Evolutionary conservation across 1,140 invertebrate species (phyloP), one percentile per base, ranked within the genome.

Genomic region (Triops cancriformis): DNA sequence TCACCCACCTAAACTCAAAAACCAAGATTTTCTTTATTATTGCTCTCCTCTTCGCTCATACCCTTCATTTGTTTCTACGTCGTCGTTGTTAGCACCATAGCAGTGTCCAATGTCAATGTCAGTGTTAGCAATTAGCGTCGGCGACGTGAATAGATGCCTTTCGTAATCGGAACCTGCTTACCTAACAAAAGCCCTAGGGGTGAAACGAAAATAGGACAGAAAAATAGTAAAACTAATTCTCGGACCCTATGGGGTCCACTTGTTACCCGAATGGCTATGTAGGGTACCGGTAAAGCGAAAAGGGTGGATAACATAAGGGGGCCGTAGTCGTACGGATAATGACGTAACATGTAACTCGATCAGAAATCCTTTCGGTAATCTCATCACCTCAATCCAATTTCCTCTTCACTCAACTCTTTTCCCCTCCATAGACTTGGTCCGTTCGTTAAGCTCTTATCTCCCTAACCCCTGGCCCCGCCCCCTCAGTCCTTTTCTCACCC

Each of bases 331-430:
- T 64, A 18, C 6, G 51, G 51, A 64, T 64, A 64, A 64, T 14
- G n/a, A 64, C 51, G 51, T 64, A n/a, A 37, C 31, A 37, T 23
- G 51, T 64, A 64, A 64, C 51, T 64, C 51, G 51, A 64, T 64
- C 51, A n/a, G 51, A n/a, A 64, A 64, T 23, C 51, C 51, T 64
- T 64, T 64, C 51, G 9, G 10, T 64, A 64, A 64, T 64, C 51
- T 64, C 51, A 64, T 64, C 51, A 64, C 51, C 51, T 64, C 51
- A 64, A 64, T 23, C 51, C 51, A 64, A 64, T 64, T 64, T 64
- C 51, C 51, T 37, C 31, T 7, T 37, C 31, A 37, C 31, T 37
- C 51, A 64, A 64, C 51, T 64, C 51, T 64, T 64, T 64, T 18
- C 51, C 51, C 18, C 31, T 37, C 31, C 31, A 7, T 37, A 37